phyloP scores from a whole-genome alignment of 2,888 invertebrate species.

The Ecdyonurus torrentis region DNA sequence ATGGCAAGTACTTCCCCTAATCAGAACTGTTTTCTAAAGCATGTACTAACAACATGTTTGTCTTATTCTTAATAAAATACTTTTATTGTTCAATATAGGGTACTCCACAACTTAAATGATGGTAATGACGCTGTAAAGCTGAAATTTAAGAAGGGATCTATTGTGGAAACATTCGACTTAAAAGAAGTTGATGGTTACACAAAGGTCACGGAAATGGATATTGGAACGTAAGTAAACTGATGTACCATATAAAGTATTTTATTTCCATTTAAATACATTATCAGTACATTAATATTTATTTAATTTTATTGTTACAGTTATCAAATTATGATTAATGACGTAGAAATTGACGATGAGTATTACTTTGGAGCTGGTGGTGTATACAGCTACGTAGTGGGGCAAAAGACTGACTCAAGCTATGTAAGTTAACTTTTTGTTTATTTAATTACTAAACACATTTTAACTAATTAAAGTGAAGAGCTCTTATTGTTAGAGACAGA shows the following conservation, averaged over 20 bases:
- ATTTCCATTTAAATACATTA: neutral
- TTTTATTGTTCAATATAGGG: no score
- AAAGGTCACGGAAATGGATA: slow-evolving; percentile 6
- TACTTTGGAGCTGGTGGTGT: neutral
- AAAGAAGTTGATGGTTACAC: slow-evolving; percentile 5
- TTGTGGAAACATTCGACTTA: neutral
- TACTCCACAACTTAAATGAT: no score
- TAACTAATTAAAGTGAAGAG: no score
- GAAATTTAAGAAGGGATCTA: no score
- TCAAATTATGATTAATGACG: neutral
- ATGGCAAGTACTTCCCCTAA: no score
- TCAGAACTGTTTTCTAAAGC: no score
- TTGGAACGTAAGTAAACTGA: slow-evolving; percentile 8
- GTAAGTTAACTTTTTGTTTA: no score
- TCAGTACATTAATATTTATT: neutral
- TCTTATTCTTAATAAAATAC: no score
- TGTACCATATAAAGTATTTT: neutral
- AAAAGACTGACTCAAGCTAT: slow-evolving; percentile 2
- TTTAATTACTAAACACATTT: no score
- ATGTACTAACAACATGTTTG: no score
- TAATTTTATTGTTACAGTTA: slow-evolving; percentile 6
- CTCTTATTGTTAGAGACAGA: no score
- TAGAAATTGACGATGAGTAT: neutral
- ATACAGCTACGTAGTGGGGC: neutral
- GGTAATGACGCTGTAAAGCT: no score